Conservation (phyloP, 2,888 invertebrate genomes). For the Caenorhabditis uteleia region DNA sequence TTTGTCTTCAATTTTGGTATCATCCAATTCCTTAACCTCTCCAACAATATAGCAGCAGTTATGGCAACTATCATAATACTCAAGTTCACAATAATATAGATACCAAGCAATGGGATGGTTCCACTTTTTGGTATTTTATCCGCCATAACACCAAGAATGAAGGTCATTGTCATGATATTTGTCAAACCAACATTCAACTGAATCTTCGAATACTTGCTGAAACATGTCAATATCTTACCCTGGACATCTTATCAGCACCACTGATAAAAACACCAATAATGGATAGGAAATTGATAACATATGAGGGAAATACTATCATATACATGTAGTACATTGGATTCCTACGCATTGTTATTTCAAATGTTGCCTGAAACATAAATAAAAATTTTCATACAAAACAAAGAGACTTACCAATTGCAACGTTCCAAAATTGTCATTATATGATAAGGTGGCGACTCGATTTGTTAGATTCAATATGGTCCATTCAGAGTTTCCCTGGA, state of each 20-base stretch:
- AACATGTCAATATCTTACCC: constrained; percentile 4
- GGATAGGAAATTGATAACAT: constrained; percentile 26
- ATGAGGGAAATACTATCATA: constrained; percentile 37
- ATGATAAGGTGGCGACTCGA: constrained; percentile 6
- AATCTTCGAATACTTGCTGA: too few relatives aligned
- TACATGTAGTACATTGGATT: constrained; percentile 35
- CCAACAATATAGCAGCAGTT: too few relatives aligned
- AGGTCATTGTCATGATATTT: constrained; percentile 40
- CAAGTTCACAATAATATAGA: constrained; percentile 32
- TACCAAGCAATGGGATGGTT: constrained; percentile 27
- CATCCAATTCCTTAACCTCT: constrained; percentile 3
- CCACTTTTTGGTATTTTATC: constrained; percentile 33
- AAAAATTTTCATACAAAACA: background rate
- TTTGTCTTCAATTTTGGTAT: constrained; percentile 2
- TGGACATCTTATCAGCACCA: constrained; percentile 31
- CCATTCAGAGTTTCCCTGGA: constrained; percentile 38
- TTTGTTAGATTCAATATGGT: constrained; percentile 10
- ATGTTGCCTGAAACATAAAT: constrained; percentile 4
- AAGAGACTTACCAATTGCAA: constrained; percentile 13
- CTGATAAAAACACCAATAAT: constrained; percentile 28
- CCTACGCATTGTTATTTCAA: constrained; percentile 23
- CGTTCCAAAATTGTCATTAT: constrained; percentile 20
- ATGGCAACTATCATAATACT: constrained; percentile 22
- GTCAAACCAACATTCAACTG: constrained; percentile 31
- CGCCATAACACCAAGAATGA: constrained; percentile 36